Conservation (phyloP, 2,113 vertebrate species). For the Brachypteracias leptosomus region DNA sequence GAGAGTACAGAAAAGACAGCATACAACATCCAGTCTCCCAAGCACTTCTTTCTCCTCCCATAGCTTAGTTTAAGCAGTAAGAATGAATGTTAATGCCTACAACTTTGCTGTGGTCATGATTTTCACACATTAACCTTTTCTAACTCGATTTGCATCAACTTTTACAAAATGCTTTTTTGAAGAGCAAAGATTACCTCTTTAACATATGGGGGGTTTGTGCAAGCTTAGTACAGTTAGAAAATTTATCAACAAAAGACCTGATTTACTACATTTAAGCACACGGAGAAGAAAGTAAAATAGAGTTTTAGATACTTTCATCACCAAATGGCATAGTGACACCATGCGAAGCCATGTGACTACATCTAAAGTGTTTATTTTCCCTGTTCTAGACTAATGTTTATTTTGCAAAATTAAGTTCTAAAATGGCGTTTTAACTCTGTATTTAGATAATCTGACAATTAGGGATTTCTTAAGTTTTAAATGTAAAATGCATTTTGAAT, state of each 20-base stretch:
- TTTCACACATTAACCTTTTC: background rate
- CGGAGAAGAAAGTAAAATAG: background rate
- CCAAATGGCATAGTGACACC: background rate
- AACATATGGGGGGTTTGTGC: background rate
- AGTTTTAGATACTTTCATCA: background rate
- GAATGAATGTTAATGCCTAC: background rate
- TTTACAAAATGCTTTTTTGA: background rate
- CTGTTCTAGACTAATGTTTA: background rate
- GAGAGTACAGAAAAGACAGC: background rate
- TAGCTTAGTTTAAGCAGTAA: background rate
- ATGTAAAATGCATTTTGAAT: background rate
- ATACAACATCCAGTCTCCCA: background rate
- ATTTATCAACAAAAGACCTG: background rate
- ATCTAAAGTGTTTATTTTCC: background rate
- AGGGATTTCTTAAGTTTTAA: background rate
- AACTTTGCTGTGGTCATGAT: background rate
- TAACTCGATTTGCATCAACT: background rate
- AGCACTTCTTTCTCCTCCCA: background rate
- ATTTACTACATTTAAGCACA: background rate
- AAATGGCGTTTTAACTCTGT: background rate
- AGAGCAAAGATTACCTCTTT: background rate
- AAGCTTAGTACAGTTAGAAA: background rate
- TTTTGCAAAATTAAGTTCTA: background rate
- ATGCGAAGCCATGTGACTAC: background rate
- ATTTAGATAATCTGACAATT: background rate